A percentile compares a stretch with the other conserved stretches of the same genome.
These are phyloP conservation scores for Sebastes goodei DNA, from an alignment of 2,797 vertebrate genomes.

Conservation along the genomic window DNA sequence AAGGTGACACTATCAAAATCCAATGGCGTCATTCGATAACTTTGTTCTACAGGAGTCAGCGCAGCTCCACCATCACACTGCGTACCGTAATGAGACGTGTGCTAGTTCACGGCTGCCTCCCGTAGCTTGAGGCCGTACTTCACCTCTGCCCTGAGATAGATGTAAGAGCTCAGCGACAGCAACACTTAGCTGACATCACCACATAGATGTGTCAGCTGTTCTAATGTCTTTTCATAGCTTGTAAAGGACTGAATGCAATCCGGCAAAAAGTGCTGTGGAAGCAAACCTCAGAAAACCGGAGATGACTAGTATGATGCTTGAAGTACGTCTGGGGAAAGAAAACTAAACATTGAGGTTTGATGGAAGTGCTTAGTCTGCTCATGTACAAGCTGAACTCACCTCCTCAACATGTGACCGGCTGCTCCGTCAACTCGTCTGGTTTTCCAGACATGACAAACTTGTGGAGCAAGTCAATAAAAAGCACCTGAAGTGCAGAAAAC, in stretches of 20 bases:
- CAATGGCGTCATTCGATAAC: slow-evolving; percentile 56
- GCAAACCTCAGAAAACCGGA: slow-evolving; percentile 36
- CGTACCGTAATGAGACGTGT: slow-evolving; percentile 6
- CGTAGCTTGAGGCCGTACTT: slow-evolving; percentile 43
- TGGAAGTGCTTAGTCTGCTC: slow-evolving; percentile 45
- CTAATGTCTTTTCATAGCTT: slow-evolving; percentile 59
- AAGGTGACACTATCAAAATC: slow-evolving; percentile 69
- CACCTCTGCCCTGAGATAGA: slow-evolving; percentile 63
- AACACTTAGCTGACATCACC: slow-evolving; percentile 63
- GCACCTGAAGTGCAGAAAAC: slow-evolving; percentile 49
- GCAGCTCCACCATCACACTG: neutral
- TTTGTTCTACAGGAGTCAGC: slow-evolving; percentile 24
- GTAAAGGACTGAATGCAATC: slow-evolving; percentile 58
- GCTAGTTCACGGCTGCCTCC: slow-evolving; percentile 18
- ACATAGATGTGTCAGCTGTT: slow-evolving; percentile 63
- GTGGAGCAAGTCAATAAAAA: slow-evolving; percentile 49
- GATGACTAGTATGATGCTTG: slow-evolving; percentile 32
- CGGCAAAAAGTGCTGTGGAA: slow-evolving; percentile 34
- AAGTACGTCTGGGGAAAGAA: slow-evolving; percentile 8
- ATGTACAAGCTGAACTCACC: slow-evolving; percentile 48
- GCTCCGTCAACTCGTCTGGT: slow-evolving; percentile 61
- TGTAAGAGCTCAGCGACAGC: slow-evolving; percentile 59
- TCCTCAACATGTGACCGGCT: slow-evolving; percentile 48
- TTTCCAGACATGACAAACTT: slow-evolving; percentile 58
- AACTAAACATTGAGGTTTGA: slow-evolving; percentile 33